Base-by-base conservation (phyloP, 2,888 invertebrate species). In the Stegophylla sp. region DNA sequence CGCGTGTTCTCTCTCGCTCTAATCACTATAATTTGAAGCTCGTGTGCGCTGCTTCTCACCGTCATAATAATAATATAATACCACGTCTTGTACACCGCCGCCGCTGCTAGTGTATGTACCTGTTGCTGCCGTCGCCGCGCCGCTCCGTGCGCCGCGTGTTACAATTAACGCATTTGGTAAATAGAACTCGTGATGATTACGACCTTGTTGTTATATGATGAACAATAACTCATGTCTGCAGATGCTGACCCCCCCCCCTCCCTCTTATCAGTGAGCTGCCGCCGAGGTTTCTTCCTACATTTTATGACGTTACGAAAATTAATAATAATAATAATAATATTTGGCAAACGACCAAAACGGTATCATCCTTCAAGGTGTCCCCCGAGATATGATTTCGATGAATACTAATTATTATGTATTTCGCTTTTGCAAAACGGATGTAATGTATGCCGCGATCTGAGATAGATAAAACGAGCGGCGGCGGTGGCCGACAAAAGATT, bases 151-250 rank as follows among this genome's bases (percentile, higher is more conserved):
- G 67, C 23, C 69, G n/a, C 61, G 79, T 71, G 79, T 71, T 79
- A 79, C 79, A 79, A 71, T 79, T 79, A 79, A 79, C 71, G 79
- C 61, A n/a, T 71, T 69, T n/a, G 77, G 69, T 69, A 75, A 79
- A 79, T 61, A 61, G 79, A 41, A 79, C 48, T 79, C 79, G 79
- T 79, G 79, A 79, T 63, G 69, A 79, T 51, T 13, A 71, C 69
- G 79, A 23, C 79, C 79, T 79, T 79, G 79, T 71, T 61, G 51
- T 71, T 56, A 79, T 56, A 79, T 23, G 77, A 48, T 51, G 48
- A 41, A 79, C 79, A 41, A 51, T 69, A 69, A 59, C 20, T 69
- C 77, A 59, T 59, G 69, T 15, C 64, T 20, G n/a, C n/a, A n/a
- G 66, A 45, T 41, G 20, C 56, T 0, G 43, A n/a, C 56, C 17